Evolutionary conservation across 2,797 vertebrate species (phyloP).

Genomic region (Margarornis squamiger): DNA sequence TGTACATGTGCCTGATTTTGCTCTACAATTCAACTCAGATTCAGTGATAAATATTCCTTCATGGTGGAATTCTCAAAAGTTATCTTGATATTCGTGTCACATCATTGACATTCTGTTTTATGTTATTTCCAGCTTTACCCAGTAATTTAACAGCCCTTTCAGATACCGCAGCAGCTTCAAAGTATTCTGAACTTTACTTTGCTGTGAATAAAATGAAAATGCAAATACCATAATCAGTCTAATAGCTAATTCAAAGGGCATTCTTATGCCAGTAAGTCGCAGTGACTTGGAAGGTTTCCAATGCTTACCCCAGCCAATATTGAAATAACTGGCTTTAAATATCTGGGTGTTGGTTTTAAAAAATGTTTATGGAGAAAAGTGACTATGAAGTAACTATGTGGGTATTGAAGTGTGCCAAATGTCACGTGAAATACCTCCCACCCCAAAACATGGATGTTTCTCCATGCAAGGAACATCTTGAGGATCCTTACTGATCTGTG

Average conservation of each 20-base stretch:
- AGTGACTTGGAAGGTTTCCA: not conserved
- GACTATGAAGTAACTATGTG: not conserved
- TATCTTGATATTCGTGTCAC: not conserved
- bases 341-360: not conserved
- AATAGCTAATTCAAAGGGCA: not conserved
- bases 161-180: not conserved
- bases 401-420: not conserved
- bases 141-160: not conserved
- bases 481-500: not conserved
- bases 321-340: not conserved
- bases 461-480: not conserved
- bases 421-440: not conserved
- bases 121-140: not conserved
- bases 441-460: not conserved
- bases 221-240: not conserved
- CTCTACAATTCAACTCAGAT: not conserved
- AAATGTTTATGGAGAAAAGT: not conserved
- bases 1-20: not conserved
- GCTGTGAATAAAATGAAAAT: constrained; percentile 13
- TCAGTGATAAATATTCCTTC: not conserved
- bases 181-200: not conserved
- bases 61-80: not conserved
- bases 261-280: not conserved
- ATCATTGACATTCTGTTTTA: not conserved
- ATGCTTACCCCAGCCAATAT: not conserved